Conservation (phyloP, 2,888 invertebrate genomes). For the Heliconius hortense region DNA sequence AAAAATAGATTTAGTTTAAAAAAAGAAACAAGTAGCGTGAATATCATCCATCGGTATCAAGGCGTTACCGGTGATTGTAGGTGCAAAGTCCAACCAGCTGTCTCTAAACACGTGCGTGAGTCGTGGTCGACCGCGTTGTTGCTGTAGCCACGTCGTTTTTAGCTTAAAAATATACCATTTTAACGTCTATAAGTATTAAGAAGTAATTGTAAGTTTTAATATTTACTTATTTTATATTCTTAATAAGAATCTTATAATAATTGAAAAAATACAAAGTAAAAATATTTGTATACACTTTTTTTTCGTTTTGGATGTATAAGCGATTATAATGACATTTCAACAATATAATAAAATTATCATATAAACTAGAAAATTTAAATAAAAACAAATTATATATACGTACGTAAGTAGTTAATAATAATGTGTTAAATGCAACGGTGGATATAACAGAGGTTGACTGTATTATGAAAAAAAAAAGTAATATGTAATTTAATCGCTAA, state of each 20-base stretch:
- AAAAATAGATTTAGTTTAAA: constrained; percentile 13
- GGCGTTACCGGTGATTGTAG: constrained; percentile 68
- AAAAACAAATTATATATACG: not conserved
- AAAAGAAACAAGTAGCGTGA: constrained; percentile 34
- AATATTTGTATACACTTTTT: not conserved
- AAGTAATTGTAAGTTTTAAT: not conserved
- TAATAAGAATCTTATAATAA: not conserved
- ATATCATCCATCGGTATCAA: constrained; percentile 53
- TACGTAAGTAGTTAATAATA: not conserved
- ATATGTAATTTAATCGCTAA: not conserved
- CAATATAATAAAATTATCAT: constrained; percentile 3
- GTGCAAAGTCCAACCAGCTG: constrained; percentile 79
- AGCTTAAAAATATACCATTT: constrained; percentile 3
- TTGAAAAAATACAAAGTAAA: not conserved
- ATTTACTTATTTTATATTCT: not conserved
- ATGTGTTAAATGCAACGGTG: not conserved
- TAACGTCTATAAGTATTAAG: not conserved
- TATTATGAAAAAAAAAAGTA: not conserved
- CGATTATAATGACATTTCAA: not conserved
- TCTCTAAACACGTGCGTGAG: constrained; percentile 62
- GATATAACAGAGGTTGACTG: not conserved
- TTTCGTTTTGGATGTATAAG: not conserved
- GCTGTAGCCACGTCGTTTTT: constrained; percentile 32
- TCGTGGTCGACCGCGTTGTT: constrained; percentile 59
- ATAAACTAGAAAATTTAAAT: constrained; percentile 1